Evolutionary conservation across 30 jellyfish, hydroid and myxozoan genomes (phyloP).

Genomic region (Pseudorhiza aurosa): DNA sequence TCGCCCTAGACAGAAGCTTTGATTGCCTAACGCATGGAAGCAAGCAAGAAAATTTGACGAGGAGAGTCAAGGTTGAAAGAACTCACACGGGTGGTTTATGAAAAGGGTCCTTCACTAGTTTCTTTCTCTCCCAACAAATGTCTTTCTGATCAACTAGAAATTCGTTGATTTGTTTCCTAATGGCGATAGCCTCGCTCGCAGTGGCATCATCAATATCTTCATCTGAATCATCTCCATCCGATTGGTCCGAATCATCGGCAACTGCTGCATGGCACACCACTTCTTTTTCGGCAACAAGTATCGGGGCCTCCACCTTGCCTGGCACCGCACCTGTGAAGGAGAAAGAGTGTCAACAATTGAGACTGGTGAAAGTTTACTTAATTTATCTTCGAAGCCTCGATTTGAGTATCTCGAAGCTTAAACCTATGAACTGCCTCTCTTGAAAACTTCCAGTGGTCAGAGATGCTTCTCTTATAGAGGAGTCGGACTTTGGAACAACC

Average conservation of each 20-base stretch:
- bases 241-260: slow-evolving; percentile 17
- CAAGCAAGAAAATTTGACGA: too few relatives aligned
- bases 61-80: too few relatives aligned
- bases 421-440: background rate
- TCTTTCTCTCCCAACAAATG: slow-evolving; percentile 41
- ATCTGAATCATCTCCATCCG: slow-evolving; percentile 35
- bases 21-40: too few relatives aligned
- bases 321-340: background rate
- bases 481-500: background rate
- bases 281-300: slow-evolving; percentile 15
- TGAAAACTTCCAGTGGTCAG: background rate
- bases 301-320: background rate
- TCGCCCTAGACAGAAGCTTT: too few relatives aligned
- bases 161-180: slow-evolving; percentile 33
- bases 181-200: slow-evolving; percentile 32
- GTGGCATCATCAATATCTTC: slow-evolving; percentile 55
- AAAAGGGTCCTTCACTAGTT: slow-evolving; percentile 19
- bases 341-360: too few relatives aligned
- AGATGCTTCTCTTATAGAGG: background rate
- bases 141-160: slow-evolving; percentile 7
- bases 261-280: background rate
- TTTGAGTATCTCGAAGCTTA: too few relatives aligned
- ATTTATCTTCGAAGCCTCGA: too few relatives aligned
- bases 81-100: slow-evolving; percentile 58
- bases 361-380: too few relatives aligned